phyloP scores from a whole-genome alignment of 2,113 vertebrate species.

The Clupea harengus region DNA sequence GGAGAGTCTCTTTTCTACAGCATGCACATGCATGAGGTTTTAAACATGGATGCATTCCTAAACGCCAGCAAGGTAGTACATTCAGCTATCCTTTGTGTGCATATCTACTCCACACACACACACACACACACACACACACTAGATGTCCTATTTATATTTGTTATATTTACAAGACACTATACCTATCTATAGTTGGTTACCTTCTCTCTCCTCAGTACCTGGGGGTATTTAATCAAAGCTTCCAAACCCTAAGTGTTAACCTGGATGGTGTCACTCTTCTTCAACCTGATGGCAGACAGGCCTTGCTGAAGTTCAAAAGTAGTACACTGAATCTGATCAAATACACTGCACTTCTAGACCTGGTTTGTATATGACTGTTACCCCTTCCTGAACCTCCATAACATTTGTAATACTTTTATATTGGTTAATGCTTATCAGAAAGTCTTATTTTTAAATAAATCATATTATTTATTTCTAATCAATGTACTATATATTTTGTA shows the following conservation, averaged over 20 bases:
- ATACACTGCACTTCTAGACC: background rate
- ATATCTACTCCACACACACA: background rate
- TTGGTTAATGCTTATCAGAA: background rate
- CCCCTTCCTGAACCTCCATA: background rate
- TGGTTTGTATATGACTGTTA: constrained; percentile 23
- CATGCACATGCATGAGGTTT: constrained; percentile 31
- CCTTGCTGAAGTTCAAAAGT: background rate
- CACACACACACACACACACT: background rate
- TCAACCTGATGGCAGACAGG: background rate
- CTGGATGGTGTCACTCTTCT: constrained; percentile 18
- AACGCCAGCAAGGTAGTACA: constrained; percentile 33
- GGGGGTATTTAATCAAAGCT: background rate
- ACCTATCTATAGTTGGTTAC: background rate
- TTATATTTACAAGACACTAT: background rate
- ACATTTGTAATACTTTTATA: background rate
- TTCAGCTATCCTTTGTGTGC: background rate
- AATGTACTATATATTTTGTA: too few relatives aligned
- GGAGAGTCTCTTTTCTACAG: constrained; percentile 42
- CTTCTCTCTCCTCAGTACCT: constrained; percentile 5
- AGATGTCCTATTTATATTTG: background rate
- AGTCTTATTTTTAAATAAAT: background rate
- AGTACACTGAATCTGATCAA: background rate
- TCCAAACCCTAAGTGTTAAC: constrained; percentile 11
- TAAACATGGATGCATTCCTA: constrained; percentile 38
- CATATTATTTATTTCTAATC: too few relatives aligned